These are phyloP conservation scores for Luehdorfia chinensis DNA, from an alignment of 1,140 invertebrate genomes.

Conservation along the genomic window DNA sequence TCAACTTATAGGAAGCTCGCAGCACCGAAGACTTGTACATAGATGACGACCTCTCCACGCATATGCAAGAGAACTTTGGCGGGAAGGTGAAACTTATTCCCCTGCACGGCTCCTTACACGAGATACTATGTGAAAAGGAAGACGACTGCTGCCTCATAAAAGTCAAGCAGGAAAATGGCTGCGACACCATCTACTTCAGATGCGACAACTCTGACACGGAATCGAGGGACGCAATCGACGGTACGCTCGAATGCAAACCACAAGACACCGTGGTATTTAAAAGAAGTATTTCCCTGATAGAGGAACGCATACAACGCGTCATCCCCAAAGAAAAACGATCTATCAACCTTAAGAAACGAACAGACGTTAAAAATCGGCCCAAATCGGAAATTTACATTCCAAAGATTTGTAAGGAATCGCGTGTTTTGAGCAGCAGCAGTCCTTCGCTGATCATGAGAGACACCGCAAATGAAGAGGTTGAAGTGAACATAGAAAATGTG, in stretches of 20 bases:
- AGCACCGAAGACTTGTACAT: conserved; percentile 76
- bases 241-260: conserved; percentile 17
- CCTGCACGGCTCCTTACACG: conserved; percentile 63
- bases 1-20: conserved; percentile 71
- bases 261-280: conserved; percentile 63
- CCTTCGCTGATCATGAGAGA: conserved; percentile 42
- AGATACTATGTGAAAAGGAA: conserved; percentile 62
- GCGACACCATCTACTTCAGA: conserved; percentile 61
- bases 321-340: conserved; percentile 43
- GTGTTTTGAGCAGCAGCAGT: conserved; percentile 54
- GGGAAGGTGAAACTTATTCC: conserved; percentile 63
- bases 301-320: conserved; percentile 57
- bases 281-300: conserved; percentile 56
- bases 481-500: conserved; percentile 62
- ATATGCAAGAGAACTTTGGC: conserved; percentile 70
- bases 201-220: conserved; percentile 61
- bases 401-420: conserved; percentile 33
- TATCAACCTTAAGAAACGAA: conserved; percentile 24
- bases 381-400: conserved; percentile 53
- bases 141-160: conserved; percentile 72
- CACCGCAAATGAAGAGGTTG: conserved; percentile 42
- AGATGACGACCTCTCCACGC: conserved; percentile 70
- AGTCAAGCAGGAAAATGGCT: conserved; percentile 62
- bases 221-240: conserved; percentile 50
- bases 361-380: conserved; percentile 31